Conservation (phyloP, 2,888 invertebrate species). For the Furcula furcula region DNA sequence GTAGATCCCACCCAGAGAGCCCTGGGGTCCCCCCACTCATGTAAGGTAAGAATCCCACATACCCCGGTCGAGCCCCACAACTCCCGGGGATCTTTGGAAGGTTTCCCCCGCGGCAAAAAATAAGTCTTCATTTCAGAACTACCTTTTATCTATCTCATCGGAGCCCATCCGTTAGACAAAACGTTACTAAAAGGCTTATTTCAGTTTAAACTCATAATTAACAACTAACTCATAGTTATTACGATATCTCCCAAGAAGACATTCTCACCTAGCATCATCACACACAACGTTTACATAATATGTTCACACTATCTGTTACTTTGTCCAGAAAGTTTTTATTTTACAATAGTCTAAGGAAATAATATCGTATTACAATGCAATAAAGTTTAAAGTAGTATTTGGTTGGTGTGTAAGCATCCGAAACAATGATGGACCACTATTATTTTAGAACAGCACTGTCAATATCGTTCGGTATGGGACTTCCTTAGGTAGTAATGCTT, state of each 20-base stretch:
- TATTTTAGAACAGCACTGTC: conserved; percentile 3
- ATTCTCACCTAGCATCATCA: conserved; percentile 12
- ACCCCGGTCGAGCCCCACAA: too few relatives aligned
- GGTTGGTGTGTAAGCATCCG: too few relatives aligned
- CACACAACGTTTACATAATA: conserved; percentile 21
- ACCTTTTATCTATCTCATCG: too few relatives aligned
- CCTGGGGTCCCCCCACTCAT: too few relatives aligned
- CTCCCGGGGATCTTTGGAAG: too few relatives aligned
- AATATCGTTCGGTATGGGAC: conserved; percentile 9
- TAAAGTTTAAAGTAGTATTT: conserved; percentile 2
- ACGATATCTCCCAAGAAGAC: conserved; percentile 26
- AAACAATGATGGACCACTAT: conserved; percentile 2
- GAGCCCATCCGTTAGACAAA: too few relatives aligned
- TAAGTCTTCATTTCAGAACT: too few relatives aligned
- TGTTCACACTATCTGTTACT: conserved; percentile 27
- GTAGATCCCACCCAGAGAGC: too few relatives aligned
- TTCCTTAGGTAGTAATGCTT: conserved; percentile 9
- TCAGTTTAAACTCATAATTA: too few relatives aligned
- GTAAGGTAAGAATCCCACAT: too few relatives aligned
- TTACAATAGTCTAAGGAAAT: neutral
- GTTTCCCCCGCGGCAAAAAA: too few relatives aligned
- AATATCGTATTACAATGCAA: neutral
- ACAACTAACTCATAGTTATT: neutral
- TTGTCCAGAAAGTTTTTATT: conserved; percentile 10
- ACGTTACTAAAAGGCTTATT: too few relatives aligned